These are phyloP conservation scores for Heloderma charlesbogerti DNA, from an alignment of 2,113 vertebrate genomes.

Conservation along the genomic window DNA sequence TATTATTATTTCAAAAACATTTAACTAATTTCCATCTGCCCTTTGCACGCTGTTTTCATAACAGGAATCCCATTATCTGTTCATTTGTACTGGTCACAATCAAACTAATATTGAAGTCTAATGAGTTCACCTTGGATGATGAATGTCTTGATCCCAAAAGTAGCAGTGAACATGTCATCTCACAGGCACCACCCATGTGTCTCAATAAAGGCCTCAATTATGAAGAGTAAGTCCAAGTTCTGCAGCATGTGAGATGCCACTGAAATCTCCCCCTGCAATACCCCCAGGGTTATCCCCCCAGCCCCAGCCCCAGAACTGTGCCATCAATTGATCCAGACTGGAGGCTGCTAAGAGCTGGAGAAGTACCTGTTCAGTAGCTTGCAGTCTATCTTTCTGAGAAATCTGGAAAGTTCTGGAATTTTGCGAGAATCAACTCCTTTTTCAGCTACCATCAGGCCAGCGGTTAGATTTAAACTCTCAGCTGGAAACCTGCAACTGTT, in stretches of 20 bases:
- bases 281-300: no score
- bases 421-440: neutral
- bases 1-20: neutral
- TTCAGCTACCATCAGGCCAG: neutral
- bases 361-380: neutral
- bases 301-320: neutral
- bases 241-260: no score
- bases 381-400: neutral
- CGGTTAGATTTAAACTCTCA: neutral
- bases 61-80: neutral
- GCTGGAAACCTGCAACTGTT: neutral
- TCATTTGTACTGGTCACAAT: neutral
- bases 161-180: neutral
- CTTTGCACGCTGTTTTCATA: neutral
- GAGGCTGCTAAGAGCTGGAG: neutral
- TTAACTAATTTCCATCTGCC: neutral
- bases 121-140: neutral
- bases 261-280: no score
- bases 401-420: neutral
- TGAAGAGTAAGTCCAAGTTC: neutral
- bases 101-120: no score
- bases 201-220: neutral
- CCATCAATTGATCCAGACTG: neutral
- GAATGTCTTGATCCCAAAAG: neutral
- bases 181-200: no score